Evolutionary conservation across 2,888 invertebrate genomes (phyloP).

Genomic region (Acanthococcus lagerstroemiae): DNA sequence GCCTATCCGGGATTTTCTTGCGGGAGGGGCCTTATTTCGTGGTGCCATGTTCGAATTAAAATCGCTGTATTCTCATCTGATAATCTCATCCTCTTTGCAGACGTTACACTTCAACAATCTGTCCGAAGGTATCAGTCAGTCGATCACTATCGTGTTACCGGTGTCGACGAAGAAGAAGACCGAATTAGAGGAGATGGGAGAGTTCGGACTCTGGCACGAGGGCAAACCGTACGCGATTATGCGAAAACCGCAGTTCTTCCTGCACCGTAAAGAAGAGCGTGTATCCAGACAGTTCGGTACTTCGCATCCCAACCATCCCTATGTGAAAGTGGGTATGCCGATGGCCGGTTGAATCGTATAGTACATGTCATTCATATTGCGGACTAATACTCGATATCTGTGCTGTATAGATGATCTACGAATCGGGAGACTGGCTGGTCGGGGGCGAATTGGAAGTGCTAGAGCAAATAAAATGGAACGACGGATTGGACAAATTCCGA

Average conservation of each 20-base stretch:
- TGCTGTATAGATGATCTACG: slow-evolving; percentile 61
- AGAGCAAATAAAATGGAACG: slow-evolving; percentile 80
- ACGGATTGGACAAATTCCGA: slow-evolving; percentile 88
- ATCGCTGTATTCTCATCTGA: too few species aligned
- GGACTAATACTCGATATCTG: background rate
- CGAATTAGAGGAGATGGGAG: slow-evolving; percentile 47
- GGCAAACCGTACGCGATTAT: slow-evolving; percentile 63
- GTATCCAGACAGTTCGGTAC: slow-evolving; percentile 88
- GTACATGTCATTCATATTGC: background rate
- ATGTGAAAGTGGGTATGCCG: slow-evolving; percentile 62
- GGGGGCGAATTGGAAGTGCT: slow-evolving; percentile 91
- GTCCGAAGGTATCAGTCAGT: slow-evolving; percentile 75
- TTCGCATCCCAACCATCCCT: slow-evolving; percentile 74
- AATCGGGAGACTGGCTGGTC: slow-evolving; percentile 88
- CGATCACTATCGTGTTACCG: slow-evolving; percentile 87
- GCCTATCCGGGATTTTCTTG: too few species aligned
- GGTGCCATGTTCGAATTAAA: too few species aligned
- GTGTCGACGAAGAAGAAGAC: slow-evolving; percentile 62
- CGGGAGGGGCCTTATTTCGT: too few species aligned
- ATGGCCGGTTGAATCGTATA: too few species aligned
- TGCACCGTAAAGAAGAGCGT: slow-evolving; percentile 88
- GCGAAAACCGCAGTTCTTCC: slow-evolving; percentile 83
- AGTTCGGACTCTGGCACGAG: slow-evolving; percentile 54
- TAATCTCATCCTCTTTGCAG: too few species aligned
- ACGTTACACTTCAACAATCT: slow-evolving; percentile 65